Evolutionary conservation across 1,140 invertebrate genomes (phyloP), one percentile per base, ranked within the genome.

Genomic region (Oryctes rhinoceros): DNA sequence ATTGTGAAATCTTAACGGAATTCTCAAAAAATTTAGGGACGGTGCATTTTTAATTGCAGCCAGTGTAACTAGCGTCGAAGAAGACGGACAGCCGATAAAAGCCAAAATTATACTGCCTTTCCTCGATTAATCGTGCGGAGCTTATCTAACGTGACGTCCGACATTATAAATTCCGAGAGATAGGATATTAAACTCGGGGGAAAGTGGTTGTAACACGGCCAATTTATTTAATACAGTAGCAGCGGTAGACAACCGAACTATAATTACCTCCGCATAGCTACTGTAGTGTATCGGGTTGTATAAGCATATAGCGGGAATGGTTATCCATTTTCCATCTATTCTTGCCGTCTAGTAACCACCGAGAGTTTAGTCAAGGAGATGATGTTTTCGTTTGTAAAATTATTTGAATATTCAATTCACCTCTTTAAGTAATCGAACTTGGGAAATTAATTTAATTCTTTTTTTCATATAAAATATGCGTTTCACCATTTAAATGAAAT

Each of bases 231-330:
- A 59, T 59, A 59, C 53, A 59, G n/a, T 15, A 59, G n/a, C 53
- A 59, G 53, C 53, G 18, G 53, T 15, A 59, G 53, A 59, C 53
- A 59, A 59, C n/a, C 53, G 53, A 59, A 18, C 53, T 59, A 59
- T 59, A 59, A 59, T 59, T 59, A 59, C 53, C 53, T 59, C 53
- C 53, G 53, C 53, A 59, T 59, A 59, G n/a, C n/a, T n/a, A 59
- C 24, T 59, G n/a, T 59, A 18, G 18, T 18, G 53, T 59, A n/a
- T 59, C 13, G 15, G 53, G 53, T 59, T 59, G 53, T 59, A 18
- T 59, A 59, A 59, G 53, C 53, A 59, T 59, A 59, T 59, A 59
- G 53, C 13, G 15, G 53, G 53, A 59, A 59, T 59, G 53, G 15
- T 59, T 18, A 18, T 59, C 18, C n/a, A 59, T 59, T 59, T 59